Conservation (phyloP, 2,113 vertebrate species). For the Lutjanus erythropterus region DNA sequence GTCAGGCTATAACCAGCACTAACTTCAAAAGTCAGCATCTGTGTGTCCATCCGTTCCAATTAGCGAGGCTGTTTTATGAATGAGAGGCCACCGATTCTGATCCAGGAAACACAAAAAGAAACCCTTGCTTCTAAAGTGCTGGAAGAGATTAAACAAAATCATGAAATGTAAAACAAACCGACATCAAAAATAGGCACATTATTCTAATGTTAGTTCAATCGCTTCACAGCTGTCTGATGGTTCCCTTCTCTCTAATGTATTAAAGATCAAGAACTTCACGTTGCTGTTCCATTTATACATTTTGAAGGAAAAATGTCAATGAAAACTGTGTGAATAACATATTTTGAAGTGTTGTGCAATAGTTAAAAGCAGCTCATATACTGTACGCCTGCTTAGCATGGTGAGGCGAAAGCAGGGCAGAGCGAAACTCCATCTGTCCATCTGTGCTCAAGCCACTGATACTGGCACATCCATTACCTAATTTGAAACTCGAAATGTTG, state of each 20-base stretch:
- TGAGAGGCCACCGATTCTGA: conserved; percentile 6
- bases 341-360: neutral
- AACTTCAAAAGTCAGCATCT: no score
- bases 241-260: conserved; percentile 27
- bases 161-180: conserved; percentile 10
- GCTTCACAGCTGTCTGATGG: conserved; percentile 9
- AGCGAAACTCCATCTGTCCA: conserved; percentile 34
- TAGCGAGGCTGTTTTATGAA: neutral
- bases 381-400: neutral
- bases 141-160: neutral
- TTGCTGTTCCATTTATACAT: conserved; percentile 19
- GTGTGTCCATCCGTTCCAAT: conserved; percentile 3
- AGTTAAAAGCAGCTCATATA: conserved; percentile 13
- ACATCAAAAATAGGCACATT: conserved; percentile 23
- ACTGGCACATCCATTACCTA: conserved; percentile 4
- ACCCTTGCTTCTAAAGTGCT: neutral
- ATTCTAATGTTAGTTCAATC: conserved; percentile 17
- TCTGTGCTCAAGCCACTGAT: conserved; percentile 24
- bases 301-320: conserved; percentile 26
- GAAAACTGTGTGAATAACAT: neutral
- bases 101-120: conserved; percentile 13
- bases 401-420: neutral
- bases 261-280: conserved; percentile 37
- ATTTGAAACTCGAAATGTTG: conserved; percentile 33
- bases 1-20: no score